These are phyloP conservation scores for Oscheius sp. DNA, from an alignment of 1,140 invertebrate species.

Conservation along the genomic window DNA sequence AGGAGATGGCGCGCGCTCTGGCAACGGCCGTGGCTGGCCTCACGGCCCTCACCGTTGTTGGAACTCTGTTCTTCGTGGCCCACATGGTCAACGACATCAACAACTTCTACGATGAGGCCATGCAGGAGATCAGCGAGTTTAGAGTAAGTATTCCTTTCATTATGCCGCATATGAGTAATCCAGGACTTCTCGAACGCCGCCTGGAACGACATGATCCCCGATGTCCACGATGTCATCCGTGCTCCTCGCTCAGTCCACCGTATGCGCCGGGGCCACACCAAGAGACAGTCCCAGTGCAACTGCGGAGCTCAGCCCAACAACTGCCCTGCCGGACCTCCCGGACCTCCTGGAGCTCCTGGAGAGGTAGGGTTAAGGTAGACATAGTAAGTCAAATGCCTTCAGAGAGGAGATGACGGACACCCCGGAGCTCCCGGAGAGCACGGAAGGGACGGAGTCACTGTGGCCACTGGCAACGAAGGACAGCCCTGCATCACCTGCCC, in stretches of 20 bases:
- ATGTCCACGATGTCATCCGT: constrained; percentile 1
- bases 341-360: constrained; percentile 37
- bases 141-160: constrained; percentile 12
- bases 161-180: neutral
- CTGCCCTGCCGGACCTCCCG: constrained; percentile 39
- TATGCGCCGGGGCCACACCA: neutral
- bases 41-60: constrained; percentile 18
- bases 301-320: constrained; percentile 20
- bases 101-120: constrained; percentile 26
- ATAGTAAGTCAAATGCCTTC: constrained; percentile 18
- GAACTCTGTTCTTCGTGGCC: constrained; percentile 22
- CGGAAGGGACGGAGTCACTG: neutral
- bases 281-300: constrained; percentile 31
- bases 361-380: no score
- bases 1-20: neutral
- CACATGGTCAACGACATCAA: constrained; percentile 39
- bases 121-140: constrained; percentile 27
- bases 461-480: neutral
- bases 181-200: constrained; percentile 23
- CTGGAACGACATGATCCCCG: constrained; percentile 18
- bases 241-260: neutral
- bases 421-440: neutral
- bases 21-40: constrained; percentile 11
- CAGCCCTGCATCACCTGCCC: constrained; percentile 19
- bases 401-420: constrained; percentile 24